Evolutionary conservation across 2,113 vertebrate species (phyloP).

Genomic region (Sitta europaea): DNA sequence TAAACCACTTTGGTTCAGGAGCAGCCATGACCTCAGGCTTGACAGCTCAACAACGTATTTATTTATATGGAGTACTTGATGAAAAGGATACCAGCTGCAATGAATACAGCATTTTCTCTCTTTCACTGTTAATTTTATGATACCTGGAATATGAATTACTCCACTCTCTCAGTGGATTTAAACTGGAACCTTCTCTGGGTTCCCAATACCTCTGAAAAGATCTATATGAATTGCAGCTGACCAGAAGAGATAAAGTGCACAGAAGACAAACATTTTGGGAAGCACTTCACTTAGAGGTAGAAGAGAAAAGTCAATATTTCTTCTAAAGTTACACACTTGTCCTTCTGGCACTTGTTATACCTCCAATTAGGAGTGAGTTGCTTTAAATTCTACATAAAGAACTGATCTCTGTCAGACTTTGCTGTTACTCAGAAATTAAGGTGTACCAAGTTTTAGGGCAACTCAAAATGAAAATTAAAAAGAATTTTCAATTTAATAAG

Average conservation of each 20-base stretch:
- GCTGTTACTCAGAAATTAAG: neutral
- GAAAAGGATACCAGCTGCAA: constrained; percentile 30
- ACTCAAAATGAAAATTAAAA: neutral
- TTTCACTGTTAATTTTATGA: neutral
- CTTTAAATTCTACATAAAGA: neutral
- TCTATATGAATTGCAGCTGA: neutral
- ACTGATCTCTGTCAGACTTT: neutral
- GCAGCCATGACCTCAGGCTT: constrained; percentile 76
- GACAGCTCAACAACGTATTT: constrained; percentile 55
- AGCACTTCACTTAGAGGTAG: neutral
- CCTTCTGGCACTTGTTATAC: neutral
- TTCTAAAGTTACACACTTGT: neutral
- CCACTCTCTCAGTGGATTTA: neutral
- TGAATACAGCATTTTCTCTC: neutral
- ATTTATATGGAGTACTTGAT: constrained; percentile 35
- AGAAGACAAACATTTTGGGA: neutral
- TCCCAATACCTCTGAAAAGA: neutral
- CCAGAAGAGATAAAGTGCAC: neutral
- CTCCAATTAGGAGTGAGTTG: neutral
- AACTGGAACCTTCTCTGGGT: neutral
- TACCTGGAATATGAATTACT: neutral
- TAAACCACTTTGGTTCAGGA: constrained; percentile 71
- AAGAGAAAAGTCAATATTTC: neutral
- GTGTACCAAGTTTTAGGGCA: neutral
- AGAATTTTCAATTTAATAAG: neutral